These are phyloP conservation scores for Drosophila fuyamai DNA, from an alignment of 1,140 invertebrate species.

Conservation along the genomic window DNA sequence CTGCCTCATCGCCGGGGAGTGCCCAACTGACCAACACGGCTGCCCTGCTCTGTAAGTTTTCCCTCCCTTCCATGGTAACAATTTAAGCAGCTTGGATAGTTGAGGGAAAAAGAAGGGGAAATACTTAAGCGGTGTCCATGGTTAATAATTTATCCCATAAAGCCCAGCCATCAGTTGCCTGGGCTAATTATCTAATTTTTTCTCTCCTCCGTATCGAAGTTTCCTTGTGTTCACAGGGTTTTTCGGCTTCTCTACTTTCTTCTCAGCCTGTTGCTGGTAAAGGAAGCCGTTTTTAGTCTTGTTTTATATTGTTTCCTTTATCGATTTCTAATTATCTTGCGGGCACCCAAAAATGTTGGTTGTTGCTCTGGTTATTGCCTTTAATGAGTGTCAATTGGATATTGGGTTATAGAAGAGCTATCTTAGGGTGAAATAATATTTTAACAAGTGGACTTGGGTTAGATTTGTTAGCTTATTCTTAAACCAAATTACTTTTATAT, in stretches of 20 bases:
- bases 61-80: background rate
- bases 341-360: slow-evolving; percentile 13
- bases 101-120: background rate
- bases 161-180: background rate
- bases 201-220: slow-evolving; percentile 23
- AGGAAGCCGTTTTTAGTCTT: too few relatives aligned
- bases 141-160: slow-evolving; percentile 31
- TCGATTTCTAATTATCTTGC: slow-evolving; percentile 71
- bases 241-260: slow-evolving; percentile 2
- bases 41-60: slow-evolving; percentile 81
- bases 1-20: slow-evolving; percentile 86
- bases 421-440: background rate
- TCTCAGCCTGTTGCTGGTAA: slow-evolving; percentile 17
- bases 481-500: too few relatives aligned
- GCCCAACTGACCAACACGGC: slow-evolving; percentile 83
- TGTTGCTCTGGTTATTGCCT: slow-evolving; percentile 32
- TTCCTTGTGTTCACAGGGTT: slow-evolving; percentile 12
- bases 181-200: slow-evolving; percentile 45
- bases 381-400: slow-evolving; percentile 41
- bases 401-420: slow-evolving; percentile 3
- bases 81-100: background rate
- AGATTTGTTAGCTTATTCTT: too few relatives aligned
- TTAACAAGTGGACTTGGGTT: background rate
- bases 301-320: slow-evolving; percentile 25
- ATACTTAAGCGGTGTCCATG: background rate